phyloP scores from a whole-genome alignment of 2,888 invertebrate genomes.

The Girardia tigrina region DNA sequence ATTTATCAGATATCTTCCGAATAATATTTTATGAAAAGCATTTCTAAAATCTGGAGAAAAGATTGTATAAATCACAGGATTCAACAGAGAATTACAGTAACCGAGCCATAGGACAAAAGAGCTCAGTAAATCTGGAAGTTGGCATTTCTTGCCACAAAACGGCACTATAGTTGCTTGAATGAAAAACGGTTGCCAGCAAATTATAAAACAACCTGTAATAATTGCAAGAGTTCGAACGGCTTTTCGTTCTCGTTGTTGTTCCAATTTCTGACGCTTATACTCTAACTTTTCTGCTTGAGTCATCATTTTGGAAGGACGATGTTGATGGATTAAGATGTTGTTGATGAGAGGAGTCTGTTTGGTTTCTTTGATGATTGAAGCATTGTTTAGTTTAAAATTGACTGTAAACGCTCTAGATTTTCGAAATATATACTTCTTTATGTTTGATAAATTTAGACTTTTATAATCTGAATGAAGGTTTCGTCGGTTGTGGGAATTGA shows the following conservation, averaged over 20 bases:
- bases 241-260: slow-evolving; percentile 48
- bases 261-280: slow-evolving; percentile 39
- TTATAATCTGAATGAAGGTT: neutral
- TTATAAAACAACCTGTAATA: slow-evolving; percentile 82
- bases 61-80: slow-evolving; percentile 37
- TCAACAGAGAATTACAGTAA: slow-evolving; percentile 37
- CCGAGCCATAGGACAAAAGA: slow-evolving; percentile 36
- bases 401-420: neutral
- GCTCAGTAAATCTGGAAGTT: slow-evolving; percentile 8
- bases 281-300: neutral
- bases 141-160: neutral
- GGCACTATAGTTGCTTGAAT: slow-evolving; percentile 57
- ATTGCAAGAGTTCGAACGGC: slow-evolving; percentile 49
- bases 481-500: neutral
- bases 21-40: slow-evolving; percentile 37
- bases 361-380: neutral
- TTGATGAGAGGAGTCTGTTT: neutral
- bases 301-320: slow-evolving; percentile 10
- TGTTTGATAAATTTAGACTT: neutral
- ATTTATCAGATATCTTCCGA: slow-evolving; percentile 34
- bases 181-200: slow-evolving; percentile 83
- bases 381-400: neutral
- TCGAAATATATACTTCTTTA: neutral
- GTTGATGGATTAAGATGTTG: neutral
- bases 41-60: slow-evolving; percentile 37